Percentiles rank a stretch among this genome's conserved stretches.
Evolutionary conservation across 2,797 vertebrate genomes (phyloP).

Genomic region (Parotocinclus haroldoi): DNA sequence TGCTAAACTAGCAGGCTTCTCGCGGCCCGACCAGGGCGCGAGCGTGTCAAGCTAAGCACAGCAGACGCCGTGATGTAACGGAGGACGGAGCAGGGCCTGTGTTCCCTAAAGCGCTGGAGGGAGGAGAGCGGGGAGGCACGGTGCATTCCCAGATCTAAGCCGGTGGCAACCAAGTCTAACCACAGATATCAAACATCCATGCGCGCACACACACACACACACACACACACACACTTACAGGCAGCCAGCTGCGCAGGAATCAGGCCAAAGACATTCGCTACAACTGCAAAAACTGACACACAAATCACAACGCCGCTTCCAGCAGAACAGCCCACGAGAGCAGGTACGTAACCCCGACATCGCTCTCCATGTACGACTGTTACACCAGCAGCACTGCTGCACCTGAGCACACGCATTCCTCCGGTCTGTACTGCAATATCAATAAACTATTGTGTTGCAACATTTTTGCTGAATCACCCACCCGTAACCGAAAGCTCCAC

Average conservation of each 20-base stretch:
- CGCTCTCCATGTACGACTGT: neutral
- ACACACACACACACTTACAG: constrained; percentile 17
- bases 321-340: constrained; percentile 34
- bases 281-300: constrained; percentile 53
- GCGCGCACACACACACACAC: too few species aligned
- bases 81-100: constrained; percentile 32
- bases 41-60: constrained; percentile 21
- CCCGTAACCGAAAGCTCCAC: too few species aligned
- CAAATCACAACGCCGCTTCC: constrained; percentile 55
- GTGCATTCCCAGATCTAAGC: constrained; percentile 8
- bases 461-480: too few species aligned
- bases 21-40: constrained; percentile 7
- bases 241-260: constrained; percentile 43
- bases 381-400: neutral
- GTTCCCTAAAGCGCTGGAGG: too few species aligned
- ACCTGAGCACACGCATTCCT: neutral
- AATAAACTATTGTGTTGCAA: too few species aligned
- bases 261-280: constrained; percentile 66
- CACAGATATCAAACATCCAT: constrained; percentile 49
- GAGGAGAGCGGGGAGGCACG: too few species aligned
- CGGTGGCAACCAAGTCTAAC: constrained; percentile 34
- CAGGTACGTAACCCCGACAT: too few species aligned
- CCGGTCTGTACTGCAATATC: too few species aligned
- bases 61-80: constrained; percentile 5
- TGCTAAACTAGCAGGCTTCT: constrained; percentile 30